Conservation (phyloP, 2,888 invertebrate genomes). For the Diloba caeruleocephala region DNA sequence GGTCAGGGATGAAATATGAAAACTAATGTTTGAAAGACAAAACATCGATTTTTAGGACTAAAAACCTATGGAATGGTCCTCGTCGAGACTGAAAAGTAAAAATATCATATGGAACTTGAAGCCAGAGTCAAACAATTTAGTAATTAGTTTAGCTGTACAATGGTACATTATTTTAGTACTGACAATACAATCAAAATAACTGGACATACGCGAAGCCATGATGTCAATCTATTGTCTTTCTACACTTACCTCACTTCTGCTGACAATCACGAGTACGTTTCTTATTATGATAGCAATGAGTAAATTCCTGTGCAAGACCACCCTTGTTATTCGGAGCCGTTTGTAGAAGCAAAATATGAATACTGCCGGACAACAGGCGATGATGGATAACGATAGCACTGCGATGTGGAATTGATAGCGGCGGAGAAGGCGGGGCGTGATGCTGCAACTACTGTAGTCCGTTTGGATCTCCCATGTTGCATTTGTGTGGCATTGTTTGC, state of each 20-base stretch:
- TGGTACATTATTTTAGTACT: slow-evolving; percentile 14
- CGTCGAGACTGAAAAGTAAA: too few species aligned
- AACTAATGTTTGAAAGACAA: too few species aligned
- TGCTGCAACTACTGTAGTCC: slow-evolving; percentile 89
- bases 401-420: slow-evolving; percentile 88
- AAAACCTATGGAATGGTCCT: too few species aligned
- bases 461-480: slow-evolving; percentile 89
- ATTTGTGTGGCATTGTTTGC: slow-evolving; percentile 86
- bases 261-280: slow-evolving; percentile 88
- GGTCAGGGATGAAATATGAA: too few species aligned
- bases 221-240: slow-evolving; percentile 31
- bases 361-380: slow-evolving; percentile 88
- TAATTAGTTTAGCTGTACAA: neutral
- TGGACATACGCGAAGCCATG: slow-evolving; percentile 1
- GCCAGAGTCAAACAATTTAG: neutral
- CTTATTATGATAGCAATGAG: slow-evolving; percentile 89
- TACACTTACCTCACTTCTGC: slow-evolving; percentile 85
- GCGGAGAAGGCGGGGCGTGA: slow-evolving; percentile 84
- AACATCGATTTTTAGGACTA: too few species aligned
- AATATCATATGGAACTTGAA: too few species aligned
- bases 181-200: slow-evolving; percentile 5
- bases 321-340: slow-evolving; percentile 85
- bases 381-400: slow-evolving; percentile 85
- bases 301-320: slow-evolving; percentile 90
- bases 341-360: slow-evolving; percentile 88